Conservation (phyloP, 2,888 invertebrate genomes). For the Cephus pygmeus region DNA sequence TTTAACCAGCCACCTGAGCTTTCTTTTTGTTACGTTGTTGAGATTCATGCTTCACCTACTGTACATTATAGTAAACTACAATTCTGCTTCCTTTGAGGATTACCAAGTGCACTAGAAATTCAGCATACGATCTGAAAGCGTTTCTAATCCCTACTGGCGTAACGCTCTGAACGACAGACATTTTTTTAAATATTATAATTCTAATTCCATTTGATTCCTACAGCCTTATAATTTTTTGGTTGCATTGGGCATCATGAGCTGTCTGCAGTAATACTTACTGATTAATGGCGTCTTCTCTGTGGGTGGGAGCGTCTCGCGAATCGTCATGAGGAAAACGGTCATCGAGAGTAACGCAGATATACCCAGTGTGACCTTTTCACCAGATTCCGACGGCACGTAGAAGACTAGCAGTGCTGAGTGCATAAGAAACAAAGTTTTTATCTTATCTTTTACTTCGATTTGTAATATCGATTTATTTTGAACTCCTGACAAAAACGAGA, state of each 20-base stretch:
- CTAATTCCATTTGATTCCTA: not conserved
- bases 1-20: not conserved
- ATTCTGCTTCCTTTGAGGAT: not conserved
- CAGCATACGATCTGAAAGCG: not conserved
- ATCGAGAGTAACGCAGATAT: conserved; percentile 89
- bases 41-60: not conserved
- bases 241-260: not conserved
- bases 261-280: conserved; percentile 71
- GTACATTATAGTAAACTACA: not conserved
- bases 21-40: not conserved
- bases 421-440: conserved; percentile 14
- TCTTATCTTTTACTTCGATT: not conserved
- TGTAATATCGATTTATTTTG: not conserved
- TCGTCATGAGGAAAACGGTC: conserved; percentile 91
- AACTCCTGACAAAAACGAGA: not conserved
- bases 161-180: not conserved
- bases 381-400: conserved; percentile 89
- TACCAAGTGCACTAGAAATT: not conserved
- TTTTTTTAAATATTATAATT: not conserved
- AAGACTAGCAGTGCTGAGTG: conserved; percentile 81
- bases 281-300: conserved; percentile 89
- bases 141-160: not conserved
- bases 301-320: conserved; percentile 85
- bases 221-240: not conserved
- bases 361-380: conserved; percentile 88